Evolutionary conservation across 2,797 vertebrate species (phyloP), one percentile per base, ranked within the genome.

Genomic region (Eupleurogrammus muticus): DNA sequence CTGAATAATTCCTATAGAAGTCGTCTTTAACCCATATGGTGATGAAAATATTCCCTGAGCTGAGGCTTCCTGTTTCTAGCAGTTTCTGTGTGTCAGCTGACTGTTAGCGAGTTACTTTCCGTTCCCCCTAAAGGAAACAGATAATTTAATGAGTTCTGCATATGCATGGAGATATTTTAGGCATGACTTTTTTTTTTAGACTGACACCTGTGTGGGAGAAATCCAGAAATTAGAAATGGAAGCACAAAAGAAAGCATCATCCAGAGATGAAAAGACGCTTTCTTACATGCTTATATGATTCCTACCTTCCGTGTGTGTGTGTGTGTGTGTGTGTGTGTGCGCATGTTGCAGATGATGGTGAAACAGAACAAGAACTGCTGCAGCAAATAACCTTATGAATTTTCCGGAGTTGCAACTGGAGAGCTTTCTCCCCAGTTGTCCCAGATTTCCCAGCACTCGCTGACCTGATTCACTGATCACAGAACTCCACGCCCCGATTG

Each of bases 381-480:
- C 50, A 59, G 54, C 60, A 77, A 81, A 76, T 61, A 83, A 52
- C 36, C 52, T 55, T 44, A 60, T 68, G 51, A 51, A 16, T 54
- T 72, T 66, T 73, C 13, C n/a, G 42, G 44, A 80, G 75, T 44
- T 66, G 44, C 52, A 77, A 52, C 54, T 73, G 70, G 57, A 64
- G 59, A 58, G 23, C 58, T 80, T 75, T 24, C 65, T 80, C 61
- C 58, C 57, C 44, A 23, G 57, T 65, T 79, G 90, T 73, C 85
- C 89, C 85, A 89, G 84, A 87, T 90, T 84, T 73, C 48, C 42
- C 54, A 55, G 84, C 76, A 79, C 83, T 73, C 42, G 69, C 74
- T 85, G 87, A 87, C 88, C 90, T 70, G 84, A 82, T 85, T 91
- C 58, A 71, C 64, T 71, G 74, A 85, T 84, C 75, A 50, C 74